Percentiles rank a stretch among this genome's conserved stretches.
These are phyloP conservation scores for Falco concolor DNA, from an alignment of 2,797 vertebrate genomes.

Conservation along the genomic window DNA sequence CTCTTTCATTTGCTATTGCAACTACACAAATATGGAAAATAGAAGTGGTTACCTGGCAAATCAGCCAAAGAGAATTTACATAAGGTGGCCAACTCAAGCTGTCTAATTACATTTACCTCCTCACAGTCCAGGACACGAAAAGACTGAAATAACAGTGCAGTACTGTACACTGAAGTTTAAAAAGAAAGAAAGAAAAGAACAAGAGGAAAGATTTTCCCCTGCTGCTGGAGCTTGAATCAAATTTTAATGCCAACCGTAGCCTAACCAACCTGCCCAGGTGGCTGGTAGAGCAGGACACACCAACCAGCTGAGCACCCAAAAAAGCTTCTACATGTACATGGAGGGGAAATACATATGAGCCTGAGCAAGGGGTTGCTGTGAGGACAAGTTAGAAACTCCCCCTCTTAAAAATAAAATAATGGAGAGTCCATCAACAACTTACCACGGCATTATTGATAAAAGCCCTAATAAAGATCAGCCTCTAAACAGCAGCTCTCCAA, in stretches of 20 bases:
- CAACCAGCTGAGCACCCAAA: neutral
- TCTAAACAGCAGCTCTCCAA: neutral
- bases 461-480: neutral
- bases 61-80: neutral
- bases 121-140: neutral
- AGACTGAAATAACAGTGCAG: neutral
- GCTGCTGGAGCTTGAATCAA: neutral
- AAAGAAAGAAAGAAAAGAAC: neutral
- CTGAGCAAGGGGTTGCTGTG: neutral
- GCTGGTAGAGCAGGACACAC: neutral
- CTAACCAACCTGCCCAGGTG: neutral
- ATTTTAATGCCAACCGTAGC: neutral
- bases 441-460: rapidly evolving
- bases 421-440: neutral
- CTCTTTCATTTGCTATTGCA: neutral
- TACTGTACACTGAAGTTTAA: neutral
- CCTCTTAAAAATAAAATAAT: neutral
- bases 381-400: neutral
- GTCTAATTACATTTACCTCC: neutral
- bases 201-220: neutral
- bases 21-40: neutral
- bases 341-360: rapidly evolving
- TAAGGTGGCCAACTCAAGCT: neutral
- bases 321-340: neutral
- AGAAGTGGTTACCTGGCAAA: neutral